Evolutionary conservation across 2,113 vertebrate species (phyloP).

Genomic region (Labrus mixtus): DNA sequence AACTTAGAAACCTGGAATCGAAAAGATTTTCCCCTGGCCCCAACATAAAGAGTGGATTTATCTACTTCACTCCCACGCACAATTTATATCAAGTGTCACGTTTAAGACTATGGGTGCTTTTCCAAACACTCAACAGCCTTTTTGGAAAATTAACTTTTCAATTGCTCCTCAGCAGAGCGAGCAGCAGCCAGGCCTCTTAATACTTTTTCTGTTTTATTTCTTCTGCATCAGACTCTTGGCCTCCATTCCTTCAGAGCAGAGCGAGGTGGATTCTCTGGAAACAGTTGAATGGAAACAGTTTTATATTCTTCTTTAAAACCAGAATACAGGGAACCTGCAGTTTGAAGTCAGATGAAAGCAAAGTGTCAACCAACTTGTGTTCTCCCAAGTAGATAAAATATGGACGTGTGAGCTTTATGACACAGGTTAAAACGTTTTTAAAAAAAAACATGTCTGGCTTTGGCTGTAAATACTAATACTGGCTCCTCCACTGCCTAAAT

Average conservation of each 20-base stretch:
- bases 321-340: background rate
- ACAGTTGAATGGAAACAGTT: constrained; percentile 1
- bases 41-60: too few relatives aligned
- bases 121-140: background rate
- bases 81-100: background rate
- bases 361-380: background rate
- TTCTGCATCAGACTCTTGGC: background rate
- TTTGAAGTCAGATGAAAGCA: background rate
- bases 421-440: background rate
- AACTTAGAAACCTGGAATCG: too few relatives aligned
- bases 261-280: constrained; percentile 1
- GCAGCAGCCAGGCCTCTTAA: background rate
- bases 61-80: background rate
- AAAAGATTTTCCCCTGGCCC: too few relatives aligned
- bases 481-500: background rate
- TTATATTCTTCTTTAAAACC: background rate
- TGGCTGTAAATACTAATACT: background rate
- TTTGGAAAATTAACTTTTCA: constrained; percentile 1
- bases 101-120: background rate
- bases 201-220: background rate
- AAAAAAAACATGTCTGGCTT: background rate
- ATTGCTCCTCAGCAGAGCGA: constrained; percentile 2
- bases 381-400: background rate
- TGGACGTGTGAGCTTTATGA: background rate
- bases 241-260: background rate